Conservation (phyloP, 2,888 invertebrate genomes). For the Agrotis puta region DNA sequence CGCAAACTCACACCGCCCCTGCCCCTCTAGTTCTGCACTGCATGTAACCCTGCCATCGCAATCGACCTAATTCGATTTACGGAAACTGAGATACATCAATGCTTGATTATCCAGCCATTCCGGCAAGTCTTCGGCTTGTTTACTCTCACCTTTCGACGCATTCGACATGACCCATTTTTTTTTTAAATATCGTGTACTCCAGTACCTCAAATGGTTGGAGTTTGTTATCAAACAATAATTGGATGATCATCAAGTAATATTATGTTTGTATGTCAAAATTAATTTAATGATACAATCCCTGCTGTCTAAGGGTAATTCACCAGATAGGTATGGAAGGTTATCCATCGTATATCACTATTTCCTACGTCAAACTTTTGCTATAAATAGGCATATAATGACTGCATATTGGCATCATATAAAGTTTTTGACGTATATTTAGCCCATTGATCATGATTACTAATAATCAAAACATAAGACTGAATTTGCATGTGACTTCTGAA, state of each 20-base stretch:
- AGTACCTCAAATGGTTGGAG: neutral
- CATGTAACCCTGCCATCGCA: slow-evolving; percentile 84
- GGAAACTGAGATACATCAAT: slow-evolving; percentile 80
- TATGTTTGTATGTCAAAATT: neutral
- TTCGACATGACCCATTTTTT: slow-evolving; percentile 68
- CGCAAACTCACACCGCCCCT: slow-evolving; percentile 79
- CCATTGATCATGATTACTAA: slow-evolving; percentile 55
- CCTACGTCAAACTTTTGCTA: slow-evolving; percentile 39
- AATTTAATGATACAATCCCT: neutral
- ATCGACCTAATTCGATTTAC: slow-evolving; percentile 86
- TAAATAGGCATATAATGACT: slow-evolving; percentile 40
- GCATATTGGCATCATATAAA: slow-evolving; percentile 52
- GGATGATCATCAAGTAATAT: neutral
- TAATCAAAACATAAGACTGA: slow-evolving; percentile 32
- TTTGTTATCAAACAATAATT: neutral
- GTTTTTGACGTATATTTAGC: slow-evolving; percentile 62
- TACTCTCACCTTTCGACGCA: slow-evolving; percentile 63
- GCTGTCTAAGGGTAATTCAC: slow-evolving; percentile 22
- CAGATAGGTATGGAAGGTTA: slow-evolving; percentile 31
- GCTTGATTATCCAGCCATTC: slow-evolving; percentile 51
- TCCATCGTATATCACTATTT: slow-evolving; percentile 49
- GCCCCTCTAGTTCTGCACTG: slow-evolving; percentile 76
- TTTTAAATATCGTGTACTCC: slow-evolving; percentile 13
- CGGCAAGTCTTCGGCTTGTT: slow-evolving; percentile 67
- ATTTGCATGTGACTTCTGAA: slow-evolving; percentile 35